Evolutionary conservation across 2,888 invertebrate genomes (phyloP).

Genomic region (Smittia aterrima): DNA sequence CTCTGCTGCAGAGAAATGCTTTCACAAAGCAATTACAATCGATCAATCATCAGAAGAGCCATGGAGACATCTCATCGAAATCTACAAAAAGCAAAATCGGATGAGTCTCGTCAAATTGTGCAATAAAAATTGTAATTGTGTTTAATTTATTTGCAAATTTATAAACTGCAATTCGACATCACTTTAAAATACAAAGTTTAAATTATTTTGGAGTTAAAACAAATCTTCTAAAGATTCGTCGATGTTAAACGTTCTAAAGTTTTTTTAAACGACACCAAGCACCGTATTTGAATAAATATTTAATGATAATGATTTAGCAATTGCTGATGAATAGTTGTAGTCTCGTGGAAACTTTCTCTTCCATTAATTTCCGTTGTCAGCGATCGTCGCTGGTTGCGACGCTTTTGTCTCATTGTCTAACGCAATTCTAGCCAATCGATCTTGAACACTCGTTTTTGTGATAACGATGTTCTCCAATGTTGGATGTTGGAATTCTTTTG

Average conservation of each 20-base stretch:
- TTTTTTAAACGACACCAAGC: slow-evolving; percentile 4
- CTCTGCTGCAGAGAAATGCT: neutral
- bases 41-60: neutral
- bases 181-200: neutral
- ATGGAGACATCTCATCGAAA: neutral
- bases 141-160: neutral
- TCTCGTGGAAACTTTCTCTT: neutral
- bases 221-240: neutral
- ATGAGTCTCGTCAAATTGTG: neutral
- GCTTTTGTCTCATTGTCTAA: neutral
- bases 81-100: neutral
- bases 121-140: neutral
- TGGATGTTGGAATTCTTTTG: slow-evolving; percentile 32
- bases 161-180: neutral
- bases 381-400: neutral
- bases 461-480: slow-evolving; percentile 36
- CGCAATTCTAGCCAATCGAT: neutral
- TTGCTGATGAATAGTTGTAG: neutral
- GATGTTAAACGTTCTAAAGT: neutral
- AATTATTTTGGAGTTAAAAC: neutral
- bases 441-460: slow-evolving; percentile 31
- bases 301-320: neutral
- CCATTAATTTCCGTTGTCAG: neutral
- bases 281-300: neutral
- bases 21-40: neutral